Percentiles rank a stretch among this genome's conserved stretches.
Conservation (phyloP, 1,140 invertebrate species). For the Dendroctonus ponderosae region DNA sequence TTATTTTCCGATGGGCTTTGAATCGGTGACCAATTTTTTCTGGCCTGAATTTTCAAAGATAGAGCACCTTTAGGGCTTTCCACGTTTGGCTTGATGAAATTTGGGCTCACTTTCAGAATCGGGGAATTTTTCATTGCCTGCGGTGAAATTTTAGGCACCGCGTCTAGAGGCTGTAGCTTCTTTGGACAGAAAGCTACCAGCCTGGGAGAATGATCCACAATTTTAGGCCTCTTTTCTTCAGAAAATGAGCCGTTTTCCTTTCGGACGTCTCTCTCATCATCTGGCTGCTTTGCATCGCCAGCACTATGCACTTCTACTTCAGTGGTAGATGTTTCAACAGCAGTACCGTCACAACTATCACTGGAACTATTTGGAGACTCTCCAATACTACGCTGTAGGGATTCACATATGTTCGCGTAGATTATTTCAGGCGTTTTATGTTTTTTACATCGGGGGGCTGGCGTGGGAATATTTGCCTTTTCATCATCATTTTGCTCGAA, state of each 20-base stretch:
- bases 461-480: conserved; percentile 38
- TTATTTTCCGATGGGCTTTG: conserved; percentile 30
- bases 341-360: conserved; percentile 31
- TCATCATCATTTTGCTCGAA: conserved; percentile 41
- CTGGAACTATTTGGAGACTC: conserved; percentile 32
- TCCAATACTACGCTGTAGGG: conserved; percentile 17
- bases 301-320: conserved; percentile 39
- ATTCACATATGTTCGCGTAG: conserved; percentile 42
- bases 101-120: conserved; percentile 41
- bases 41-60: conserved; percentile 47
- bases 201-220: conserved; percentile 30
- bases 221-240: conserved; percentile 7
- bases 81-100: conserved; percentile 44
- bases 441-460: conserved; percentile 47
- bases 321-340: conserved; percentile 33
- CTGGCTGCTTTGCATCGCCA: background rate
- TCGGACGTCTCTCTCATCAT: background rate
- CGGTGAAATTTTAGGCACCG: conserved; percentile 28
- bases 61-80: conserved; percentile 48
- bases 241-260: background rate
- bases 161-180: background rate
- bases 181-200: conserved; percentile 37
- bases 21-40: conserved; percentile 40
- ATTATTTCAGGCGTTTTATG: conserved; percentile 42
- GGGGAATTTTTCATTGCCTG: conserved; percentile 42